phyloP scores from a whole-genome alignment of 30 jellyfish, hydroid and myxozoan species.

The Pseudorhiza aurosa region DNA sequence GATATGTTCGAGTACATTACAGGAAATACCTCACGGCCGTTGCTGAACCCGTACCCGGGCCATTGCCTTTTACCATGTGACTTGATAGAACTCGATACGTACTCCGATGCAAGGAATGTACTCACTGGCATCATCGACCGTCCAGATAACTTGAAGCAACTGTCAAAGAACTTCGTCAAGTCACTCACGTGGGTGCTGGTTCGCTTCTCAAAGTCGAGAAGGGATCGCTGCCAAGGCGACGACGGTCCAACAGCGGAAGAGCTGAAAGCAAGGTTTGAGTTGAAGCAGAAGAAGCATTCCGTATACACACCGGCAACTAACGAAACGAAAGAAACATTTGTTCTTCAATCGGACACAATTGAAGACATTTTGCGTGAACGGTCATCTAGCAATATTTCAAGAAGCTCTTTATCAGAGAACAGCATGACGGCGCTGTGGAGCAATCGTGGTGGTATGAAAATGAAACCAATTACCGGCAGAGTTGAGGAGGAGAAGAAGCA shows the following conservation, averaged over 20 bases:
- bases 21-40: slow-evolving; percentile 14
- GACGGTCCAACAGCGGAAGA: slow-evolving; percentile 66
- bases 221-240: slow-evolving; percentile 59
- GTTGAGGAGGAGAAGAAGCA: not conserved
- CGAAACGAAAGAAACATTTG: slow-evolving; percentile 36
- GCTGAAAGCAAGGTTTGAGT: slow-evolving; percentile 5
- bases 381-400: slow-evolving; percentile 15
- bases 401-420: slow-evolving; percentile 60
- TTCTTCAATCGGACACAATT: not conserved
- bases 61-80: slow-evolving; percentile 68
- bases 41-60: slow-evolving; percentile 44
- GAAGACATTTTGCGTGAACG: slow-evolving; percentile 23
- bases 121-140: slow-evolving; percentile 87
- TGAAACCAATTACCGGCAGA: slow-evolving; percentile 21
- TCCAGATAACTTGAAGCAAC: slow-evolving; percentile 50
- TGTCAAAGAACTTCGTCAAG: slow-evolving; percentile 44
- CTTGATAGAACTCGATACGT: slow-evolving; percentile 45
- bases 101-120: slow-evolving; percentile 91
- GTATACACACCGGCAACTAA: slow-evolving; percentile 7
- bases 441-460: slow-evolving; percentile 23
- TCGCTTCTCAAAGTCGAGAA: slow-evolving; percentile 35
- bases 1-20: slow-evolving; percentile 66
- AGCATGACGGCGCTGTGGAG: slow-evolving; percentile 68
- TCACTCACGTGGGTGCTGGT: slow-evolving; percentile 66
- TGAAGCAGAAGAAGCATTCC: not conserved